Percentiles rank a stretch among this genome's conserved stretches.
Evolutionary conservation across 1,140 invertebrate genomes (phyloP).

Genomic region (Drosophila kohkoa): DNA sequence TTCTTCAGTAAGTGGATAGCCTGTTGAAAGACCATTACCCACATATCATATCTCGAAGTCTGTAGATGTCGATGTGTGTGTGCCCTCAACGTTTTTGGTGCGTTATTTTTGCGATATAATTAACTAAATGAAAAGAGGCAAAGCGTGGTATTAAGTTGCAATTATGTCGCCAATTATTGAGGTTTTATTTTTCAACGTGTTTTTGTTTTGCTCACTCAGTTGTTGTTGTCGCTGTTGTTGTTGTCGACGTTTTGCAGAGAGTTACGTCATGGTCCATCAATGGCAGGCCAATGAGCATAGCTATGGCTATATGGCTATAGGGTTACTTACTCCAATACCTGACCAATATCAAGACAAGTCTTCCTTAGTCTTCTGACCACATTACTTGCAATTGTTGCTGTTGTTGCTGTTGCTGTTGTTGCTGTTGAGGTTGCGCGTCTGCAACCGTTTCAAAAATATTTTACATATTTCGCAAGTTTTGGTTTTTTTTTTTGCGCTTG

Average conservation of each 20-base stretch:
- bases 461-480: constrained; percentile 61
- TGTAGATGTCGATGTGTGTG: constrained; percentile 13
- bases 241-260: constrained; percentile 28
- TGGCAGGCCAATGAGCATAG: constrained; percentile 30
- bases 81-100: constrained; percentile 42
- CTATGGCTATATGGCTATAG: constrained; percentile 36
- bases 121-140: constrained; percentile 79
- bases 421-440: constrained; percentile 53
- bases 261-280: constrained; percentile 42
- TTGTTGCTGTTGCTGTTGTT: constrained; percentile 16
- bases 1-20: constrained; percentile 35
- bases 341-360: constrained; percentile 13
- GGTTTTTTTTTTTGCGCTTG: constrained; percentile 2
- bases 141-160: constrained; percentile 83
- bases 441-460: constrained; percentile 77
- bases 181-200: constrained; percentile 79
- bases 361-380: constrained; percentile 18
- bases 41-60: constrained; percentile 25
- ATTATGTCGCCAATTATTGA: constrained; percentile 82
- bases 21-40: constrained; percentile 50
- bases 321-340: constrained; percentile 51
- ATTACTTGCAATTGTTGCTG: constrained; percentile 12
- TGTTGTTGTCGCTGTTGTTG: constrained; percentile 42
- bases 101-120: constrained; percentile 73
- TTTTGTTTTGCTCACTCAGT: constrained; percentile 58